These are phyloP conservation scores for Callinectes sapidus DNA, from an alignment of 2,888 invertebrate genomes.

Conservation along the genomic window DNA sequence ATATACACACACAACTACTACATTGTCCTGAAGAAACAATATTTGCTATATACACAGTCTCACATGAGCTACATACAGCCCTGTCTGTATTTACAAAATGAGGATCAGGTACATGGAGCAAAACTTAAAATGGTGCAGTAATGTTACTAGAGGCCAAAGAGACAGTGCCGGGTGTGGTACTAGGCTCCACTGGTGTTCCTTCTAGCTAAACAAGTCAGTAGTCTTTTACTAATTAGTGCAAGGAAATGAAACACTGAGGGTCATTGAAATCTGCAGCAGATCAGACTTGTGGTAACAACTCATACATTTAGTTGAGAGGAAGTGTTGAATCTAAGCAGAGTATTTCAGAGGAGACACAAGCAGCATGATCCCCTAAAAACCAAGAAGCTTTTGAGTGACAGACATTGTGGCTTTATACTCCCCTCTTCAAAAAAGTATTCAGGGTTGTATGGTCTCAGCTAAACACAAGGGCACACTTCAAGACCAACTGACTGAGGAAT, in stretches of 20 bases:
- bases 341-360: neutral
- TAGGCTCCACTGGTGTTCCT: neutral
- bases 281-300: neutral
- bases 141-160: neutral
- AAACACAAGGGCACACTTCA: neutral
- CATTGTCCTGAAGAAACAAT: neutral
- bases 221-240: neutral
- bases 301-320: neutral
- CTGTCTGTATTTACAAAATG: slow-evolving; percentile 15
- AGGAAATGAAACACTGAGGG: neutral
- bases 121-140: neutral
- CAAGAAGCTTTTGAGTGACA: too few relatives aligned
- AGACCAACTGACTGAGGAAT: neutral
- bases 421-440: neutral
- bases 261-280: neutral
- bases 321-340: neutral
- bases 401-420: neutral
- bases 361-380: neutral
- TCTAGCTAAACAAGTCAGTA: neutral
- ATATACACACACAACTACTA: slow-evolving; percentile 15
- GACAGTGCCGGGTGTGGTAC: neutral
- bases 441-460: neutral
- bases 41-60: slow-evolving; percentile 17
- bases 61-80: slow-evolving; percentile 34
- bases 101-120: slow-evolving; percentile 30